Evolutionary conservation across 1,140 invertebrate species (phyloP), one percentile per base, ranked within the genome.

Genomic region (Cyclargus thomasi): DNA sequence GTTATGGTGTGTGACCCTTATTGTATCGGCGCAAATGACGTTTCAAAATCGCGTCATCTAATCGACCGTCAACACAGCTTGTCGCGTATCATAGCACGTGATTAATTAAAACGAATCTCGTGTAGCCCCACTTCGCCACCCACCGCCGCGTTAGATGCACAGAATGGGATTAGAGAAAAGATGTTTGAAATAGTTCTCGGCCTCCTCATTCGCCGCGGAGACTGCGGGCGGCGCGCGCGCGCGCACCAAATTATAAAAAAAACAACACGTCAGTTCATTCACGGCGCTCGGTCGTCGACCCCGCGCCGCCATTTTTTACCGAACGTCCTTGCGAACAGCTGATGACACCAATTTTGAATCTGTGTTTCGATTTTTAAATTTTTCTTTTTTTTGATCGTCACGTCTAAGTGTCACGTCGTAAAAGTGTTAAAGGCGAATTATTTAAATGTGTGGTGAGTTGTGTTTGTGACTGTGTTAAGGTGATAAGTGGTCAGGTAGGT

Each of bases 131-230:
- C 79, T 84, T 83, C 80, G 70, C 75, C 74, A 68, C 83, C 80
- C 81, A 83, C 82, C 47, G 74, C 63, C 59, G 72, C 76, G 75
- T 59, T 59, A 79, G 78, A 79, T 76, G 77, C 82, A 84, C 78
- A 74, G 80, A 79, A 83, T 85, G 85, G 84, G 81, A 85, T 88
- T 86, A 86, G 84, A 84, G 80, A 79, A 85, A 85, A 85, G 81
- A 83, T 86, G 74, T 83, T 86, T 87, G 85, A 83, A 88, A 86
- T 86, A 86, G 81, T 87, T 87, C 83, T 87, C 73, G 74, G 77
- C 67, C 77, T 83, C 79, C 80, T 85, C 86, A 88, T 85, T 88
- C 85, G 83, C 72, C 71, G 80, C 76, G 74, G 79, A 76, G 82
- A 77, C 70, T 77, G 83, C 83, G 82, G 67, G 74, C 78, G 64